Evolutionary conservation across 2,797 vertebrate species (phyloP), one percentile per base, ranked within the genome.

Genomic region (Nannoperca obscura): DNA sequence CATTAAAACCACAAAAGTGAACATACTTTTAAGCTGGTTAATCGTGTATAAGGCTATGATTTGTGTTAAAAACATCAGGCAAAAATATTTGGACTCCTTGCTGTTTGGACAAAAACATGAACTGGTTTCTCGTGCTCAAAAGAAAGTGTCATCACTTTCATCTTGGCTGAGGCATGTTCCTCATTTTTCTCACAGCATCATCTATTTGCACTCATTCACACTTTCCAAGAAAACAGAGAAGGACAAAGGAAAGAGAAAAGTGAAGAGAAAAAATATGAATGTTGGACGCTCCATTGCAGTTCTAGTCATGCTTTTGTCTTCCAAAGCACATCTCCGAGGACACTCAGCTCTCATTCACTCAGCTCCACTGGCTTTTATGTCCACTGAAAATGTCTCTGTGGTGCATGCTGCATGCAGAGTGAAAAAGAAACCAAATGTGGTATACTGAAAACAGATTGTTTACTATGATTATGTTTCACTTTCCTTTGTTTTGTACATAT

Each of bases 371-470:
- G 65, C 62, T 89, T 90, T 86, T 69, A 86, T 76, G 83, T 89
- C 73, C 74, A 66, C 49, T 78, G 64, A 74, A 88, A 90, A 79
- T 42, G 42, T 87, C 84, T 85, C 86, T 61, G 74, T 81, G 74
- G 82, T 84, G 81, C 68, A 44, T 46, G 70, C 74, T 70, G 81
- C 77, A 82, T 80, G 72, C 78, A 34, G 19, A 79, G 66, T 47
- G 80, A 67, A 87, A 87, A 78, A 75, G 65, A 88, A 89, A 86
- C 77, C 87, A 87, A 91, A 86, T 87, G 86, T 84, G 79, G 60
- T 86, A 38, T 85, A 80, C 17, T 78, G 79, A 86, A 88, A 86
- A 83, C 74, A 73, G 75, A 84, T 74, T 82, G 69, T 84, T 84
- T 88, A 81, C 57, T 60, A 60, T 69, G 59, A 82, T 89, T 83